Conservation (phyloP, 2,797 vertebrate species). For the Enteromius thamalakanensis region DNA sequence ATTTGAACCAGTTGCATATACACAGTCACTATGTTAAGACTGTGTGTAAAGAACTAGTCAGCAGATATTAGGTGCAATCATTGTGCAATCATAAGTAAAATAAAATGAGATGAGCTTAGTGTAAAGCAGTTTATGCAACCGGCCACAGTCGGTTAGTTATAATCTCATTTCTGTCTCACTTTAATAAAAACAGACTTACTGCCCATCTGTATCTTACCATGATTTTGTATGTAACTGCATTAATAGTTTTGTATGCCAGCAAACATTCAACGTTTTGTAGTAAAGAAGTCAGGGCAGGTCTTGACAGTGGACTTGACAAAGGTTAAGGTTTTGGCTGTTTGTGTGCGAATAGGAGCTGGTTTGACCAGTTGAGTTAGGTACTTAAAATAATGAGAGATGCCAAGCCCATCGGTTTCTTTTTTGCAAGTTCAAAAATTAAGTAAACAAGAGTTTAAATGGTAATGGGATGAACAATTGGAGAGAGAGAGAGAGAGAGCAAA, state of each 20-base stretch:
- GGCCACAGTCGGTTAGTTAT: neutral
- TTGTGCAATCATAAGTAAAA: neutral
- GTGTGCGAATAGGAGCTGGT: neutral
- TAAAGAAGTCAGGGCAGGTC: neutral
- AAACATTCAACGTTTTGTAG: neutral
- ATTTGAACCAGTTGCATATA: neutral
- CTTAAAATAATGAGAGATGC: neutral
- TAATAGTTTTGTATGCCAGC: neutral
- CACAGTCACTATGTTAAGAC: neutral
- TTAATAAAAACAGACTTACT: neutral
- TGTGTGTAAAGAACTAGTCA: neutral
- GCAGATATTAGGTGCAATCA: too few relatives aligned
- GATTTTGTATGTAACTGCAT: neutral
- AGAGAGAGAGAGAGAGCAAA: neutral
- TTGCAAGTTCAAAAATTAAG: neutral
- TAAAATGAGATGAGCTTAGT: neutral
- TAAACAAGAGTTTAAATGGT: slow-evolving; percentile 10
- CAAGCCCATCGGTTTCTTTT: slow-evolving; percentile 5
- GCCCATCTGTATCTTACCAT: neutral
- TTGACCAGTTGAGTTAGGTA: slow-evolving; percentile 13
- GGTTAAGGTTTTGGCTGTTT: neutral
- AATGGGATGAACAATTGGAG: neutral
- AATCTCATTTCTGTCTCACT: neutral
- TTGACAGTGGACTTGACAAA: neutral
- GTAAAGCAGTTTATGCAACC: neutral